Evolutionary conservation across 2,113 vertebrate genomes (phyloP).

Genomic region (Ceyx melanurus): DNA sequence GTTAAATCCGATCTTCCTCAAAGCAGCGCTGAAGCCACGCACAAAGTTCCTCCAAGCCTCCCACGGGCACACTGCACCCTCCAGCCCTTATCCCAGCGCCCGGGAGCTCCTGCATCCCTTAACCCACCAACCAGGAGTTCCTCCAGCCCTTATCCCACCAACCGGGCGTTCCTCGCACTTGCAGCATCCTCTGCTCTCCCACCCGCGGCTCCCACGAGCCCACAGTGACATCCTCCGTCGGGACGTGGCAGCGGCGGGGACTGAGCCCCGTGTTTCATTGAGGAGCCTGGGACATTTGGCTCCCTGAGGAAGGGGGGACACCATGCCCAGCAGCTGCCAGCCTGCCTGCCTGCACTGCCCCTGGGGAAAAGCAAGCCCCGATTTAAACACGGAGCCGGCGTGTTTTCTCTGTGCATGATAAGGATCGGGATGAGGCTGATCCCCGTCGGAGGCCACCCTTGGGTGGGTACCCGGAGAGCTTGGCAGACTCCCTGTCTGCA

Average conservation of each 20-base stretch:
- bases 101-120: background rate
- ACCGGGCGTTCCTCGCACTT: background rate
- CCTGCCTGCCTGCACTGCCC: background rate
- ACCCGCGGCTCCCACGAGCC: background rate
- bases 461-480: background rate
- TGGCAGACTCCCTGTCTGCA: background rate
- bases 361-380: background rate
- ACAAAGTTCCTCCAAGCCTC: fast-evolving
- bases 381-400: fast-evolving
- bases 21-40: fast-evolving
- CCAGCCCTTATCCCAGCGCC: fast-evolving
- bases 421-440: background rate
- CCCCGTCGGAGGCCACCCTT: background rate
- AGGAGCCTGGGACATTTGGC: background rate
- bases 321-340: fast-evolving
- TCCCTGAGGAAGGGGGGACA: background rate
- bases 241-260: background rate
- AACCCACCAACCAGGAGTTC: background rate
- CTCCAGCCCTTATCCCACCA: background rate
- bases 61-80: fast-evolving
- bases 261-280: fast-evolving
- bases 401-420: fast-evolving
- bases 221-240: slow-evolving; percentile 53
- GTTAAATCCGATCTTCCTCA: background rate
- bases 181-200: background rate